A percentile compares a stretch with the other conserved stretches of the same genome.
Evolutionary conservation across 2,113 vertebrate genomes (phyloP).

Genomic region (Chaetodon auriga): DNA sequence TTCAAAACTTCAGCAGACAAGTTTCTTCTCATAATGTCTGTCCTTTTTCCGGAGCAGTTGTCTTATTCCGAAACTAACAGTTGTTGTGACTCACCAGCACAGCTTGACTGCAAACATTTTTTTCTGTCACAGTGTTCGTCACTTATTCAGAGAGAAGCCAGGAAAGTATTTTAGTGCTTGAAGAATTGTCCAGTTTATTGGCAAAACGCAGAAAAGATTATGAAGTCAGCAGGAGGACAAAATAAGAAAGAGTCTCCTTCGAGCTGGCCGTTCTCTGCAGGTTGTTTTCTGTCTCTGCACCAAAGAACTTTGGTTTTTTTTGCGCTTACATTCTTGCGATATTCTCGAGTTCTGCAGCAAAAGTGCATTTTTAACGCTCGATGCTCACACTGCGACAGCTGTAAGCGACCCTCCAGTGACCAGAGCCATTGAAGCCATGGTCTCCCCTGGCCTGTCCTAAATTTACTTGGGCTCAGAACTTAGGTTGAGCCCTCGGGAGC

Average conservation of each 20-base stretch:
- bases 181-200: constrained; percentile 15
- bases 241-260: constrained; percentile 13
- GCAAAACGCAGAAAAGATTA: neutral
- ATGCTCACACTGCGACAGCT: constrained; percentile 51
- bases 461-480: constrained; percentile 62
- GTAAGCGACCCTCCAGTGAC: constrained; percentile 39
- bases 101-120: neutral
- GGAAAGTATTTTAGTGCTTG: neutral
- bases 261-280: neutral
- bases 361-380: constrained; percentile 55
- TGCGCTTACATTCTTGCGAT: constrained; percentile 11
- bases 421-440: constrained; percentile 9
- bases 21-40: neutral
- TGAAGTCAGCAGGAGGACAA: constrained; percentile 13
- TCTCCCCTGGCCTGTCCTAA: constrained; percentile 68
- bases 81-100: constrained; percentile 12
- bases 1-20: neutral
- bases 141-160: neutral
- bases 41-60: neutral
- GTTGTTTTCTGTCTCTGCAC: constrained; percentile 39
- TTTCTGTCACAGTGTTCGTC: neutral
- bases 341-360: constrained; percentile 49
- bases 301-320: constrained; percentile 14
- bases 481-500: constrained; percentile 38
- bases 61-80: constrained; percentile 19